Conservation (phyloP, 1,140 invertebrate genomes). For the Pseudomyrmex pallidus region DNA sequence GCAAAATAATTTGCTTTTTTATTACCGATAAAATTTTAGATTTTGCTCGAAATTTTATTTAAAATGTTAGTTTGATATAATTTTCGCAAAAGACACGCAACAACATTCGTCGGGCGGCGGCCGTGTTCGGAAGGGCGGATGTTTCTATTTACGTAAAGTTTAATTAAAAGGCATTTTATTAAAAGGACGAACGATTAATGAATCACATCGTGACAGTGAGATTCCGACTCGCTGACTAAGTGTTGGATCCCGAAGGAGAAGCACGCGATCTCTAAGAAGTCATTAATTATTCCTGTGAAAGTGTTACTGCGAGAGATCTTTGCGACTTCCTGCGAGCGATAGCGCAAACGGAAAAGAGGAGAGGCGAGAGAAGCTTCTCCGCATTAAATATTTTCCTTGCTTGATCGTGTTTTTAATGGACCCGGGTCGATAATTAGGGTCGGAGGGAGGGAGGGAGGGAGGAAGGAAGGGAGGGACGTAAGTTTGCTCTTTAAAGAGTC, state of each 20-base stretch:
- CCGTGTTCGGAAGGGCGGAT: not conserved
- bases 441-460: no score
- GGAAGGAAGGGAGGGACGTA: not conserved
- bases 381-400: constrained; percentile 53
- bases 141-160: not conserved
- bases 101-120: no score
- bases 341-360: constrained; percentile 33
- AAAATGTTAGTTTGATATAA: no score
- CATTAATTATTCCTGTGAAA: constrained; percentile 54
- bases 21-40: no score
- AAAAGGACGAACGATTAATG: constrained; percentile 21
- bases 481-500: not conserved
- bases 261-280: constrained; percentile 12
- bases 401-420: constrained; percentile 31
- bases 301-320: constrained; percentile 51
- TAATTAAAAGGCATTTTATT: constrained; percentile 28
- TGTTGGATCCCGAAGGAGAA: constrained; percentile 28
- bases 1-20: no score
- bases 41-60: no score
- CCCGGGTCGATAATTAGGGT: not conserved
- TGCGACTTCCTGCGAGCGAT: constrained; percentile 18
- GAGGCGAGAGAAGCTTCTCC: not conserved
- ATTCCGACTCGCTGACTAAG: constrained; percentile 41
- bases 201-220: constrained; percentile 15
- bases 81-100: no score